These are phyloP conservation scores for Aspidoscelis tigris DNA, from an alignment of 2,113 vertebrate species.

Conservation along the genomic window DNA sequence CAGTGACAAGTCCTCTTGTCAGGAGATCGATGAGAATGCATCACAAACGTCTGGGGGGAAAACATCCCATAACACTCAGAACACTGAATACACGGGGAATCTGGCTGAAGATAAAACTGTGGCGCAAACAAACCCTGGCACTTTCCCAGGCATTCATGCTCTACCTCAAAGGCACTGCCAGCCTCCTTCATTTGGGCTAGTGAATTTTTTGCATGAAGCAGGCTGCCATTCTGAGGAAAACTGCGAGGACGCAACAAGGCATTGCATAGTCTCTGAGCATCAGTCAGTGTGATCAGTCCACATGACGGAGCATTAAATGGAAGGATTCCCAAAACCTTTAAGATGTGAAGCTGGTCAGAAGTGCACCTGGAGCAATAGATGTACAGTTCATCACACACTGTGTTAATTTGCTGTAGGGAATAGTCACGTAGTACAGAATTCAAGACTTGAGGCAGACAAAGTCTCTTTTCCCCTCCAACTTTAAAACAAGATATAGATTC, in stretches of 20 bases:
- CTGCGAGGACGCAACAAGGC: constrained; percentile 90
- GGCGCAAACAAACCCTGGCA: constrained; percentile 96
- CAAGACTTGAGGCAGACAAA: constrained; percentile 96
- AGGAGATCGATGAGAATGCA: constrained; percentile 95
- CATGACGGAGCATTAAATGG: constrained; percentile 97
- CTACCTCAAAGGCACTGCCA: constrained; percentile 93
- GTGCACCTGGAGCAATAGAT: constrained; percentile 97
- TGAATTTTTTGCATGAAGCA: constrained; percentile 83
- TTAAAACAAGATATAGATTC: constrained; percentile 98
- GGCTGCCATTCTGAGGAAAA: constrained; percentile 79
- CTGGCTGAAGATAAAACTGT: constrained; percentile 91
- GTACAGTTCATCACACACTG: constrained; percentile 94
- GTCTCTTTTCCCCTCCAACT: constrained; percentile 95
- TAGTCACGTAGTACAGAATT: constrained; percentile 97
- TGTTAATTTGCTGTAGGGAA: constrained; percentile 97
- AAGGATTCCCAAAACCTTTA: constrained; percentile 97
- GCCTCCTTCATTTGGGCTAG: constrained; percentile 88
- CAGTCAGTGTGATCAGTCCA: constrained; percentile 95
- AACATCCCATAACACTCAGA: constrained; percentile 96
- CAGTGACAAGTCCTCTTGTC: constrained; percentile 99
- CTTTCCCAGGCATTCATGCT: constrained; percentile 97
- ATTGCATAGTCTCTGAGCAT: constrained; percentile 95
- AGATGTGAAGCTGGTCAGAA: constrained; percentile 94
- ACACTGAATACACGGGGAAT: constrained; percentile 94
- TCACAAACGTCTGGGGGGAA: constrained; percentile 95